Conservation (phyloP, 2,113 vertebrate genomes). For the Herpetotheres cachinnans region DNA sequence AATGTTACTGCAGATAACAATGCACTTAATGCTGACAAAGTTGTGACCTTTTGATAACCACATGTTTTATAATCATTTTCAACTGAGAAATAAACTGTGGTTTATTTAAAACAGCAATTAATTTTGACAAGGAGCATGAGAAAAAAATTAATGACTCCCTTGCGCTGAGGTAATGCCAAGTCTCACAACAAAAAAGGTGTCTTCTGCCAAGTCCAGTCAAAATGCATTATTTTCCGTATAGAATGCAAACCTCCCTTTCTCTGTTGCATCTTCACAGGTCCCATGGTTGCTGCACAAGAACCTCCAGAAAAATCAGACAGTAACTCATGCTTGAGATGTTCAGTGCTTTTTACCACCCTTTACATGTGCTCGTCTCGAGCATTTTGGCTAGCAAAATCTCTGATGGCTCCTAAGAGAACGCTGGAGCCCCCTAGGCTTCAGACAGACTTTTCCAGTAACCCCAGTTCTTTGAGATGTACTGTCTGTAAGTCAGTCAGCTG, state of each 20-base stretch:
- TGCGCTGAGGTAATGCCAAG: not conserved
- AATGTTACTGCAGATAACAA: not conserved
- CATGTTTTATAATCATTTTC: not conserved
- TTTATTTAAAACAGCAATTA: conserved; percentile 3
- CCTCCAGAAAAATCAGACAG: not conserved
- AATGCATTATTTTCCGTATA: conserved; percentile 12
- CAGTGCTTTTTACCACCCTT: not conserved
- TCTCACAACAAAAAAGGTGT: not conserved
- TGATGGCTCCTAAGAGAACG: not conserved
- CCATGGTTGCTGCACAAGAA: not conserved
- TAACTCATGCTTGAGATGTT: not conserved
- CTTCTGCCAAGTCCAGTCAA: conserved; percentile 32
- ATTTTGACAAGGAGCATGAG: conserved; percentile 1
- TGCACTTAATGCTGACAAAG: not conserved
- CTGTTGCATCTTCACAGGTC: not conserved
- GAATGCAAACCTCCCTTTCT: not conserved
- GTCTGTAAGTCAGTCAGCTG: not conserved
- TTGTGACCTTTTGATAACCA: conserved; percentile 24
- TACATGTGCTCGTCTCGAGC: not conserved
- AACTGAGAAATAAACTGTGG: not conserved
- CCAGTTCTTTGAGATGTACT: not conserved
- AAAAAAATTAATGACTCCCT: conserved; percentile 10
- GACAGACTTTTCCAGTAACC: not conserved
- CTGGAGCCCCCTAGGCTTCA: not conserved
- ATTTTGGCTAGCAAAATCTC: not conserved